These are phyloP conservation scores for Vultur gryphus DNA, from an alignment of 2,797 vertebrate species.

Conservation along the genomic window DNA sequence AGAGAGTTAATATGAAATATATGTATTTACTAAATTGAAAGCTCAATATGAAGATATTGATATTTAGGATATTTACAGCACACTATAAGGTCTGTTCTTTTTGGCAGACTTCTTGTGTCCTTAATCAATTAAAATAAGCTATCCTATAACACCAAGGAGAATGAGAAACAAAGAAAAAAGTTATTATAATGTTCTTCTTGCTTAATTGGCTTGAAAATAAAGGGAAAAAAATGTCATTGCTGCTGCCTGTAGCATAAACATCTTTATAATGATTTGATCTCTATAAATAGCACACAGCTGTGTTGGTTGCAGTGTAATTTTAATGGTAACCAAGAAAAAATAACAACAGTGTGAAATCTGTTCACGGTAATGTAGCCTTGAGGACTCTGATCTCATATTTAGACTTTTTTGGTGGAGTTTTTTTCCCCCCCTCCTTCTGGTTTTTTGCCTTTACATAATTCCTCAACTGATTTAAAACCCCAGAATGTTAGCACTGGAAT, in stretches of 20 bases:
- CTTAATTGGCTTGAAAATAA: constrained; percentile 33
- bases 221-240: neutral
- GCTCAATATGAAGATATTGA: neutral
- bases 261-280: constrained; percentile 11
- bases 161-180: neutral
- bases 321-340: constrained; percentile 12
- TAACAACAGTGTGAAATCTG: neutral
- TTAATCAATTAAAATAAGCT: neutral
- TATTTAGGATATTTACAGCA: neutral
- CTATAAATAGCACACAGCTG: constrained; percentile 48
- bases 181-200: neutral
- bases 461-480: neutral
- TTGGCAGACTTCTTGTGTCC: neutral
- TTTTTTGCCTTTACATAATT: neutral
- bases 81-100: neutral
- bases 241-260: neutral
- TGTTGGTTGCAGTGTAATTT: constrained; percentile 2
- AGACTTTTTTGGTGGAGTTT: neutral
- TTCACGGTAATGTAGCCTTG: neutral
- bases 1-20: neutral
- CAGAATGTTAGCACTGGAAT: neutral
- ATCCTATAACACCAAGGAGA: neutral
- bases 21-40: neutral
- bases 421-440: neutral
- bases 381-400: neutral